Conservation (phyloP, 2,113 vertebrate species). For the Tichodroma muraria region DNA sequence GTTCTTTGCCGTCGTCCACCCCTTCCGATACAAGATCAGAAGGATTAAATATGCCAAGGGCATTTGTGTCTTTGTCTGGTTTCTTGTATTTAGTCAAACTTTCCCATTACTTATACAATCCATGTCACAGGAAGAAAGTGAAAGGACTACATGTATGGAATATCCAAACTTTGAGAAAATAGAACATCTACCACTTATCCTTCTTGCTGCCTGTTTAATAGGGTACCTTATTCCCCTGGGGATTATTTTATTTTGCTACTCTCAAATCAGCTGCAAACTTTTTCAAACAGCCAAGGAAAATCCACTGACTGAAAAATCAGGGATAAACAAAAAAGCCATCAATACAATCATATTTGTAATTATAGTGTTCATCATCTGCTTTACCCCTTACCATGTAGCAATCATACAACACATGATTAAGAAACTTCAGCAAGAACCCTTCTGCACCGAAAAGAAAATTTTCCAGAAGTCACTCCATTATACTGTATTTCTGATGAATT, state of each 20-base stretch:
- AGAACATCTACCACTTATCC: constrained; percentile 74
- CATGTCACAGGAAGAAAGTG: constrained; percentile 72
- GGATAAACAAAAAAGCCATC: constrained; percentile 89
- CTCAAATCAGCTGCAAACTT: constrained; percentile 87
- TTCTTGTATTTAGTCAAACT: constrained; percentile 87
- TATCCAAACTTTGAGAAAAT: constrained; percentile 90
- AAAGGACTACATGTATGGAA: constrained; percentile 88
- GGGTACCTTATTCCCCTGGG: constrained; percentile 83
- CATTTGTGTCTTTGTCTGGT: constrained; percentile 84
- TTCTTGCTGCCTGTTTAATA: constrained; percentile 86
- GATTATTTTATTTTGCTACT: constrained; percentile 87
- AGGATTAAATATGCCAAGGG: constrained; percentile 81
- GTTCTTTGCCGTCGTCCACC: constrained; percentile 90
- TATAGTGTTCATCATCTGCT: constrained; percentile 90
- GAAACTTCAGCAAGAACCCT: constrained; percentile 75
- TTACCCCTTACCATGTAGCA: constrained; percentile 89
- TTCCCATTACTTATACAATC: constrained; percentile 80
- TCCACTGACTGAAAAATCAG: constrained; percentile 85
- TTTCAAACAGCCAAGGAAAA: constrained; percentile 82
- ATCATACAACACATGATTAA: constrained; percentile 92
- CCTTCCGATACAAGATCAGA: constrained; percentile 82
- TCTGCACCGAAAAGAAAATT: constrained; percentile 71
- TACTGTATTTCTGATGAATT: constrained; percentile 92
- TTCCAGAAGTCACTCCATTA: constrained; percentile 93
- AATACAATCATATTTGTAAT: constrained; percentile 92